These are phyloP conservation scores for Stomatorhinus walkeri DNA, from an alignment of 2,797 vertebrate genomes.

Conservation along the genomic window DNA sequence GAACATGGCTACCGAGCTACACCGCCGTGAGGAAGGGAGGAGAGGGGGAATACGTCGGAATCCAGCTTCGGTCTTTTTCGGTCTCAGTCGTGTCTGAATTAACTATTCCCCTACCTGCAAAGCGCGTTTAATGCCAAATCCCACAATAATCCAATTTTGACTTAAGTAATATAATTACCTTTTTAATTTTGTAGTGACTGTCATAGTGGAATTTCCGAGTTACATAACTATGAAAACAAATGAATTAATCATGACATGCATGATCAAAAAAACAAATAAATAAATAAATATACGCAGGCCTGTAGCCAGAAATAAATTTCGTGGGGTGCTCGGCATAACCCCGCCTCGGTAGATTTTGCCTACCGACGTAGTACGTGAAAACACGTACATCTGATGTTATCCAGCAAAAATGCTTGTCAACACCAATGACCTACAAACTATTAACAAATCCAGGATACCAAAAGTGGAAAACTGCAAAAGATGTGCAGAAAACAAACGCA, in stretches of 20 bases:
- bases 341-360: not conserved
- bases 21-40: conserved; percentile 37
- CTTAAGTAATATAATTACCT: not conserved
- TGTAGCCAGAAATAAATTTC: not conserved
- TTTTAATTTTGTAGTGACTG: not conserved
- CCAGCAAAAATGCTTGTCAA: not conserved
- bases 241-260: not conserved
- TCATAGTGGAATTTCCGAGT: not conserved
- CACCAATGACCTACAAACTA: not conserved
- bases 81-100: conserved; percentile 7
- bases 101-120: not conserved
- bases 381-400: not conserved
- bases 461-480: not conserved
- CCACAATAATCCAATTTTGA: not conserved
- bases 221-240: not conserved
- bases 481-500: not conserved
- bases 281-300: not conserved
- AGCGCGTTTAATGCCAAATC: not conserved
- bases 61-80: conserved; percentile 37
- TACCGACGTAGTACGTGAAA: not conserved
- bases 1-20: conserved; percentile 72
- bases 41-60: conserved; percentile 30
- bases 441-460: not conserved
- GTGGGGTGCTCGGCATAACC: not conserved
- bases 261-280: not conserved